These are phyloP conservation scores for Sebastiscus albofasciatus DNA, from an alignment of 2,797 vertebrate genomes.

Conservation along the genomic window DNA sequence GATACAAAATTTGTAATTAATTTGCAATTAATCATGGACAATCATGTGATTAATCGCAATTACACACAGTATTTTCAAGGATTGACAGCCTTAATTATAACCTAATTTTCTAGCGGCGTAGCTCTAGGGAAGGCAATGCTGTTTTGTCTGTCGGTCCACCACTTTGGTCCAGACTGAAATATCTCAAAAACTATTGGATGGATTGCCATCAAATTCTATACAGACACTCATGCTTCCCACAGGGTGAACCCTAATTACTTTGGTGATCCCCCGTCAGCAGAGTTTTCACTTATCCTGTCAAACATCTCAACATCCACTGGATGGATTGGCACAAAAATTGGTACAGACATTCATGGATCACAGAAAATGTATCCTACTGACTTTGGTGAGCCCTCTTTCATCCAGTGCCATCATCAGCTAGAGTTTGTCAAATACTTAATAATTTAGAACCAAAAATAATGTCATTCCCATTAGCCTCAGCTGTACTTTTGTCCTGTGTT, in stretches of 20 bases:
- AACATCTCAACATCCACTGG: not conserved
- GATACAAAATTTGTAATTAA: no score
- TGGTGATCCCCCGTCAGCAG: not conserved
- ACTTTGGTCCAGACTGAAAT: not conserved
- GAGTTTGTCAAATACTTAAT: not conserved
- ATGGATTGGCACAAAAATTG: no score
- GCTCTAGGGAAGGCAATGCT: no score
- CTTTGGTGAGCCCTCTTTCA: not conserved
- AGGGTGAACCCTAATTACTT: not conserved
- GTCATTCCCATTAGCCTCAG: not conserved
- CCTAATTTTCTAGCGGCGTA: not conserved
- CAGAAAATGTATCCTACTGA: not conserved
- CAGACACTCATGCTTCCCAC: not conserved
- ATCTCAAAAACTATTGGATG: not conserved
- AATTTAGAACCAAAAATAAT: not conserved
- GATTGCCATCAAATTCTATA: not conserved
- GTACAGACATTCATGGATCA: not conserved
- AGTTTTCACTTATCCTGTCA: not conserved
- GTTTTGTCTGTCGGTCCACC: not conserved
- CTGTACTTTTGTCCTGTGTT: not conserved
- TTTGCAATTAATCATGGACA: no score
- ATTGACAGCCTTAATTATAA: not conserved
- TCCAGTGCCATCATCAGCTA: not conserved
- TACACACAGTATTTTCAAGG: no score
- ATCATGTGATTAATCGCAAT: no score